Evolutionary conservation across 2,888 invertebrate genomes (phyloP).

Genomic region (Hirtodrosophila duncani): DNA sequence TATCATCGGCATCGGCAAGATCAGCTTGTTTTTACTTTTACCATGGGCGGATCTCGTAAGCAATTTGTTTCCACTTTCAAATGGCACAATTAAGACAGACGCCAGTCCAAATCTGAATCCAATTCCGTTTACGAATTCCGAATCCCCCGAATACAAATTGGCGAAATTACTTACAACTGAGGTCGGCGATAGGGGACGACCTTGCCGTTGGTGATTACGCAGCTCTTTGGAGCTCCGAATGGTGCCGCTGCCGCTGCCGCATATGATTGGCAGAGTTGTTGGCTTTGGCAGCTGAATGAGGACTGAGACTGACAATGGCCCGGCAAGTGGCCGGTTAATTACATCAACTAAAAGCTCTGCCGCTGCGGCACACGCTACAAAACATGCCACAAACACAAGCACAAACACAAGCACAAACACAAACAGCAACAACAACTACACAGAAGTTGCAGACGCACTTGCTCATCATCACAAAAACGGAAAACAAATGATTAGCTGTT

Average conservation of each 20-base stretch:
- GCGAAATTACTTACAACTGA: slow-evolving; percentile 36
- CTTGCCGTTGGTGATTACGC: slow-evolving; percentile 12
- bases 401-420: background rate
- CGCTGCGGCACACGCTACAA: slow-evolving; percentile 8
- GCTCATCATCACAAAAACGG: too few relatives aligned
- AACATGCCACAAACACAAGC: background rate
- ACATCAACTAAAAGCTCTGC: slow-evolving; percentile 27
- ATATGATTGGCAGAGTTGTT: too few relatives aligned
- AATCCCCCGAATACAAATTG: too few relatives aligned
- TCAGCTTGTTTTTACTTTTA: too few relatives aligned
- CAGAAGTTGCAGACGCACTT: too few relatives aligned
- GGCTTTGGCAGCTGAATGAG: background rate
- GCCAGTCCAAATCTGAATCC: slow-evolving; percentile 30
- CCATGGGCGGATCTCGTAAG: slow-evolving; percentile 21
- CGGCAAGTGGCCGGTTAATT: slow-evolving; percentile 20
- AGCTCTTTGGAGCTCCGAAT: too few relatives aligned
- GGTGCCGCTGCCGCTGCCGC: too few relatives aligned
- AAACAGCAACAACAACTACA: too few relatives aligned
- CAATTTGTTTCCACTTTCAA: slow-evolving; percentile 32
- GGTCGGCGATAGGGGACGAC: slow-evolving; percentile 30
- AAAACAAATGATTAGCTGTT: too few relatives aligned
- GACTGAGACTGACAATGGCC: slow-evolving; percentile 2
- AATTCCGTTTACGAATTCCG: too few relatives aligned
- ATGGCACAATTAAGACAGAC: slow-evolving; percentile 28
- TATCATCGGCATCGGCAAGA: too few relatives aligned